Evolutionary conservation across 1,140 invertebrate species (phyloP).

Genomic region (Heliconius melpomene): DNA sequence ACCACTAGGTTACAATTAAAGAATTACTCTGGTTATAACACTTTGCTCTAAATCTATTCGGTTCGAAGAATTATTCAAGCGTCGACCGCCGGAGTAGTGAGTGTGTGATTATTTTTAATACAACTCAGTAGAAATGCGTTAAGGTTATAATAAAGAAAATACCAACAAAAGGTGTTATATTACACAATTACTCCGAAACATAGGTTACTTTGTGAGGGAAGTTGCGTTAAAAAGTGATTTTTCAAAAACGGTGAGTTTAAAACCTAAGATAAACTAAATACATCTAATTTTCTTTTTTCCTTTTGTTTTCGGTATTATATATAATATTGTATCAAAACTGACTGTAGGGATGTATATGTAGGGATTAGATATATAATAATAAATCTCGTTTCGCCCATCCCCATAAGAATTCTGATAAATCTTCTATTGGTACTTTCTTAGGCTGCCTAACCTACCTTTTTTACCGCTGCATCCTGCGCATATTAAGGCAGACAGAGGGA

Average conservation of each 20-base stretch:
- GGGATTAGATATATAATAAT: too few relatives aligned
- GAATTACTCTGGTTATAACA: not conserved
- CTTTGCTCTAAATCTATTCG: not conserved
- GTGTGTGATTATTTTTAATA: slow-evolving; percentile 1
- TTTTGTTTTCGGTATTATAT: too few relatives aligned
- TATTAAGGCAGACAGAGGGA: too few relatives aligned
- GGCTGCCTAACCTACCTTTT: too few relatives aligned
- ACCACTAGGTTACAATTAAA: not conserved
- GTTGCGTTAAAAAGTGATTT: not conserved
- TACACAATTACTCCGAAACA: not conserved
- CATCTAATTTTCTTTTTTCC: too few relatives aligned
- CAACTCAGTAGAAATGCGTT: not conserved
- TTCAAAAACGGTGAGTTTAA: not conserved
- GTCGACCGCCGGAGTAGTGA: not conserved
- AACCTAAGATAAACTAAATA: not conserved
- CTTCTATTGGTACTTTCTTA: too few relatives aligned
- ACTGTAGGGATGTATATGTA: too few relatives aligned
- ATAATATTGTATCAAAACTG: too few relatives aligned
- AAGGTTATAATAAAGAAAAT: slow-evolving; percentile 1
- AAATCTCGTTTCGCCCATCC: too few relatives aligned
- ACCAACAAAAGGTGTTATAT: not conserved
- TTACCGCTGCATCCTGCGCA: too few relatives aligned
- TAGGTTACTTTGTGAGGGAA: too few relatives aligned
- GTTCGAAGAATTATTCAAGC: slow-evolving; percentile 8
- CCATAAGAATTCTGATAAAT: too few relatives aligned